These are phyloP conservation scores for Leucophora obtusa DNA, from an alignment of 2,888 invertebrate species.

Conservation along the genomic window DNA sequence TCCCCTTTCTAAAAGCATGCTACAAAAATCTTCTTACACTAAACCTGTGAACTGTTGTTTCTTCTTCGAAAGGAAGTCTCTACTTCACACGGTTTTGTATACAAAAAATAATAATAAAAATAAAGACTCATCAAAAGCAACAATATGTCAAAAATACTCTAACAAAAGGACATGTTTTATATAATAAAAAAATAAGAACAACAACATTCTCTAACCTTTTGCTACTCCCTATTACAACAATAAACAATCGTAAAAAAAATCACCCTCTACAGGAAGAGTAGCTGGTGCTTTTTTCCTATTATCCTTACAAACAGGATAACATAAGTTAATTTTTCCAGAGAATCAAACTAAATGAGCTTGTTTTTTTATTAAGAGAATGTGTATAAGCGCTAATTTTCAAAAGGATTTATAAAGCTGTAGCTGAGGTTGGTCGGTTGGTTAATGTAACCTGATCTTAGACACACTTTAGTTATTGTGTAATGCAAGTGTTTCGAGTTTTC, in stretches of 20 bases:
- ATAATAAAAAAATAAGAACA: slow-evolving; percentile 40
- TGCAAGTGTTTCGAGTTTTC: slow-evolving; percentile 58
- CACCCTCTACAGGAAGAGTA: slow-evolving; percentile 57
- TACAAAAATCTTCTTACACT: slow-evolving; percentile 28
- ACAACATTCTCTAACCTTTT: slow-evolving; percentile 53
- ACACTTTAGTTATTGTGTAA: slow-evolving; percentile 57
- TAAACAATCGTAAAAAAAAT: slow-evolving; percentile 20
- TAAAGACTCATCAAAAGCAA: slow-evolving; percentile 47
- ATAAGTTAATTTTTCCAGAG: slow-evolving; percentile 66
- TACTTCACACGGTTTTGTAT: slow-evolving; percentile 43
- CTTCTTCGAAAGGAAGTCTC: slow-evolving; percentile 52
- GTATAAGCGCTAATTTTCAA: slow-evolving; percentile 62
- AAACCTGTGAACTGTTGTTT: slow-evolving; percentile 41
- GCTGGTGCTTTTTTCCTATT: slow-evolving; percentile 39
- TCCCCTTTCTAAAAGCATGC: not conserved
- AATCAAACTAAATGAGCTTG: slow-evolving; percentile 66
- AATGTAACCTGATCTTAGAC: slow-evolving; percentile 60
- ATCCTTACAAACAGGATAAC: slow-evolving; percentile 64
- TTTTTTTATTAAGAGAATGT: slow-evolving; percentile 23
- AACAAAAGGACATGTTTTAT: slow-evolving; percentile 45
- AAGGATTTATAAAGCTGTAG: slow-evolving; percentile 37
- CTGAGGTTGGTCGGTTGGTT: not conserved
- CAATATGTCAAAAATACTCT: slow-evolving; percentile 62
- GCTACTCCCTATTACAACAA: slow-evolving; percentile 17
- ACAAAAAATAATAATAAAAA: slow-evolving; percentile 3